Base-by-base conservation (phyloP, 2,888 invertebrate species). In the Brachylomia viminalis region DNA sequence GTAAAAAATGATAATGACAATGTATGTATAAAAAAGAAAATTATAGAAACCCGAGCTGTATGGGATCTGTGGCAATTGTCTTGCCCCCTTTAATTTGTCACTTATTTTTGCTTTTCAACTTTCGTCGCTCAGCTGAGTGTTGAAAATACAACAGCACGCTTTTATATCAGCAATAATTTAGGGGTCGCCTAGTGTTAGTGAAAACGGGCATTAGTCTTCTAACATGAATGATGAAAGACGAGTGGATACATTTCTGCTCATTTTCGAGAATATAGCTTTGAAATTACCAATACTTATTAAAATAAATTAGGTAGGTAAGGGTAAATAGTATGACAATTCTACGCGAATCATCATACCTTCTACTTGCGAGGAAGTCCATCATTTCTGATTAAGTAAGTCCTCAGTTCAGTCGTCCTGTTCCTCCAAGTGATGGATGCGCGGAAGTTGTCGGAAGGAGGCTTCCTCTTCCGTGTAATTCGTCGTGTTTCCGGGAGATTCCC, bases 381-480 rank as follows among this genome's bases (percentile, higher is more conserved):
- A 77, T 70, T 66, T 47, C n/a, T 76, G 66, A 61, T 66, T 58
- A 49, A 82, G 61, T 49, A 56, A 58, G 56, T 70, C 82, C 56
- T 82, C 66, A 27, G 61, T 23, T 13, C 49, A 61, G 67, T 27
- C 65, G 27, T 58, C 20, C 38, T 2, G 61, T 82, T 82, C 83
- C 70, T 62, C 56, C 45, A 0, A 54, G 54, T 80, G 83, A 80
- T 80, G 61, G 83, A 80, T 80, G 71, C 10, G 30, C 83, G 80
- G 80, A 80, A 71, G 77, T 70, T 45, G 65, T 66, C 54, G 49
- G 71, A 66, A 52, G 58, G 27, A 27, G 42, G 45, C 49, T 67
- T 82, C 80, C 80, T n/a, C 38, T 82, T 71, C 77, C 80, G 78
- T 49, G 59, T 67, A 54, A 82, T 67, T 67, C 71, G 69, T 77